A percentile compares a stretch with the other conserved stretches of the same genome.
These are phyloP conservation scores for Oncorhynchus kisutch DNA, from an alignment of 2,113 vertebrate genomes.

Conservation along the genomic window DNA sequence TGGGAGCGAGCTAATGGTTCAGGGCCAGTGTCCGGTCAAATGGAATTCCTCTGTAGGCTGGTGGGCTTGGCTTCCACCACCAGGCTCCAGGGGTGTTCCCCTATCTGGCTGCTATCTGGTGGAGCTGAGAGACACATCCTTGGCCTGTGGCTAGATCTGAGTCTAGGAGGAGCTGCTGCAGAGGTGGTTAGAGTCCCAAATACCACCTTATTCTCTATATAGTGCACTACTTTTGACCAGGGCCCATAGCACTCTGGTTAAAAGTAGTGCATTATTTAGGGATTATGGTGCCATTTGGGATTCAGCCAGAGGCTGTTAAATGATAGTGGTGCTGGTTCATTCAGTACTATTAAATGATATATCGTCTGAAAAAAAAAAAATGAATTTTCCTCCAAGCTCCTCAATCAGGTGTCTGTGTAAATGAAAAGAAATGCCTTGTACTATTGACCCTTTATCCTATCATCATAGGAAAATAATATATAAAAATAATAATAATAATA, in stretches of 20 bases:
- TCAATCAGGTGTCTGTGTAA: conserved; percentile 13
- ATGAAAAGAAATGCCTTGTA: conserved; percentile 10
- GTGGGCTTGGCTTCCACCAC: conserved; percentile 37
- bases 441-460: neutral
- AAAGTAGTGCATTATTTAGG: no score
- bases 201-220: no score
- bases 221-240: no score
- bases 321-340: no score
- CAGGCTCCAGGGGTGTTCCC: conserved; percentile 46
- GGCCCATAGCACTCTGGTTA: no score
- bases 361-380: no score
- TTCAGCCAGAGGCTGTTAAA: no score
- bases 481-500: neutral
- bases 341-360: no score
- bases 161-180: neutral
- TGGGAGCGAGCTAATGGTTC: conserved; percentile 6
- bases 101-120: conserved; percentile 10
- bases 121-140: neutral
- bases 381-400: neutral
- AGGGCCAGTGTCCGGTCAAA: conserved; percentile 51
- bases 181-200: no score
- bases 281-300: no score
- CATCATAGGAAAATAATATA: neutral
- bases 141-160: neutral
- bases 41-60: conserved; percentile 66